Base-by-base conservation (phyloP, 2,888 invertebrate species). In the Toxonevra muliebris region DNA sequence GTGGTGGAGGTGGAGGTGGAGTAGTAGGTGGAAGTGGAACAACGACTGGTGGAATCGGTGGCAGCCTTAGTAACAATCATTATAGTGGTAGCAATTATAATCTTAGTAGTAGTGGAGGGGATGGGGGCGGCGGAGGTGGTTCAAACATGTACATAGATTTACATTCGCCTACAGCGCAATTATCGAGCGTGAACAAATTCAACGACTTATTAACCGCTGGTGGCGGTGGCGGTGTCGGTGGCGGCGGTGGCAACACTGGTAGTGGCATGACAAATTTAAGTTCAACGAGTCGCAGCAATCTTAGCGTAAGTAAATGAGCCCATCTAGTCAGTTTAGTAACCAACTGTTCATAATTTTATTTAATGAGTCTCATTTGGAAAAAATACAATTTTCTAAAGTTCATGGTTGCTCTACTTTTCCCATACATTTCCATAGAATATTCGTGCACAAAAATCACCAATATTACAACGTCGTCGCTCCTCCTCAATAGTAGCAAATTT, bases 401-500 rank as follows among this genome's bases (percentile, higher is more conserved):
- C 15, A 54, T 4, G 15, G 53, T 55, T 30, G 53, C 8, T 69
- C 66, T 48, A 57, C 65, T 17, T 70, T 70, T 8, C 62, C 68
- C 15, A 69, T 68, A 11, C 62, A 66, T 61, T 61, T 72, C 64
- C 66, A 15, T 73, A 80, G 78, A 77, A 73, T 65, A 77, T 79
- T 54, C 75, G 79, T 59, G 52, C 74, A 45, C 80, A 80, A 65
- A 84, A 81, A 60, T 85, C 84, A 12, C 85, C 85, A 15, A 79
- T 83, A 19, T 65, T 84, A 12, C 78, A 77, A 66, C 75, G 84
- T 30, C 79, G 85, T 67, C 81, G 85, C 30, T 80, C 84, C 13
- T 85, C 85, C 7, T 84, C 85, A 9, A 82, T 84, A 60, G 84
- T 82, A 3, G 76, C 79, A 40, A 82, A 80, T 73, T 72, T 82